Percentiles rank a stretch among this genome's conserved stretches.
These are phyloP conservation scores for Luscinia megarhynchos DNA, from an alignment of 2,797 vertebrate species.

Conservation along the genomic window DNA sequence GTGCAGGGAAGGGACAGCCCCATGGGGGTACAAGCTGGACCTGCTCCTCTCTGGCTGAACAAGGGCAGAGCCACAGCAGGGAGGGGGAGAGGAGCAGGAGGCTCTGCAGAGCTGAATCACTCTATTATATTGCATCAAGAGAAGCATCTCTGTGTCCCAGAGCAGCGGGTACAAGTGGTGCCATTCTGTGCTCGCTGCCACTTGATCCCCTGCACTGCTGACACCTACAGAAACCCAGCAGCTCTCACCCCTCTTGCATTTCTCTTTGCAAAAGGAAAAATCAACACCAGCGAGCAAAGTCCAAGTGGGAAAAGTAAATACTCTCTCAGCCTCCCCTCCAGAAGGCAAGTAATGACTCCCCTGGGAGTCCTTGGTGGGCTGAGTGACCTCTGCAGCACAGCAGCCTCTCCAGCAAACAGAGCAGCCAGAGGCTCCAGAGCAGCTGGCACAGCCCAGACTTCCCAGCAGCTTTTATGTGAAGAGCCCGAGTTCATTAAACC, in stretches of 20 bases:
- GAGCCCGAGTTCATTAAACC: not conserved
- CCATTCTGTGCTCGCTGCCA: not conserved
- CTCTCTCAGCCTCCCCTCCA: not conserved
- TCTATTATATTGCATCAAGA: conserved; percentile 13
- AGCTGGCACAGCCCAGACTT: not conserved
- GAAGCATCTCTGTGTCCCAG: conserved; percentile 28
- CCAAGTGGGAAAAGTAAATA: not conserved
- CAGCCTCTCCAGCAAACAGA: not conserved
- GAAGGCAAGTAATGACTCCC: not conserved
- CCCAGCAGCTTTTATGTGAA: not conserved
- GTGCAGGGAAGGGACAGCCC: not conserved
- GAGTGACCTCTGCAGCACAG: fast-evolving
- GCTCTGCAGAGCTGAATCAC: conserved; percentile 11
- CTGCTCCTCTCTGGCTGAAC: not conserved
- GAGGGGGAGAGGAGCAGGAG: not conserved
- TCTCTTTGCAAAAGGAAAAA: not conserved
- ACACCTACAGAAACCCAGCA: not conserved
- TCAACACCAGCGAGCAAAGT: not conserved
- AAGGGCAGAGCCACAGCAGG: not conserved
- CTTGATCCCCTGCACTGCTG: not conserved
- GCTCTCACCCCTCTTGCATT: not conserved
- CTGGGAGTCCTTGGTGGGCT: fast-evolving
- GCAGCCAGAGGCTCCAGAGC: not conserved
- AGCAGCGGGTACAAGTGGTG: not conserved
- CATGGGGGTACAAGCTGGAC: fast-evolving